phyloP scores from a whole-genome alignment of 2,888 invertebrate genomes.

The Piscicola geometra region DNA sequence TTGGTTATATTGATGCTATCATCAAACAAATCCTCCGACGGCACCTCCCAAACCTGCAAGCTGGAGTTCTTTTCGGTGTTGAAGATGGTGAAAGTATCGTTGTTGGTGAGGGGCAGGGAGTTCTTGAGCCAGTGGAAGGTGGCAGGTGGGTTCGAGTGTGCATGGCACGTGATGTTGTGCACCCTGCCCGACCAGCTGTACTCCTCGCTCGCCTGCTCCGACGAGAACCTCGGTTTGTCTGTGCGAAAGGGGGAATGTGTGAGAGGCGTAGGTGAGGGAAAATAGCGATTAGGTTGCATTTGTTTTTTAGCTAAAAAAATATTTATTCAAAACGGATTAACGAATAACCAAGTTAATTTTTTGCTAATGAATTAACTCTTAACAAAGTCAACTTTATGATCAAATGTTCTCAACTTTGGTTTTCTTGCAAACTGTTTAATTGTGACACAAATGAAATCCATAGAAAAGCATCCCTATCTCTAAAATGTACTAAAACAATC shows the following conservation, averaged over 20 bases:
- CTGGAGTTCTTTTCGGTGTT: slow-evolving; percentile 36
- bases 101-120: slow-evolving; percentile 30
- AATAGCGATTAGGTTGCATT: too few relatives aligned
- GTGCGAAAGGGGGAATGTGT: neutral
- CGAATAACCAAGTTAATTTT: neutral
- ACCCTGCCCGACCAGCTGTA: slow-evolving; percentile 43
- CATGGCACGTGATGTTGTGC: slow-evolving; percentile 43
- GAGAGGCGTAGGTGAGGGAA: too few relatives aligned
- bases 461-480: too few relatives aligned
- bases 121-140: slow-evolving; percentile 40
- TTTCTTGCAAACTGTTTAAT: too few relatives aligned
- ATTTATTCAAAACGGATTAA: too few relatives aligned
- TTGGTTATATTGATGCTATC: too few relatives aligned
- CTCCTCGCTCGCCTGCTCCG: slow-evolving; percentile 32
- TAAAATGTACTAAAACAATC: too few relatives aligned
- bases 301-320: too few relatives aligned
- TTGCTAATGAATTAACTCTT: too few relatives aligned
- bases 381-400: neutral
- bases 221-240: slow-evolving; percentile 37
- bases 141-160: slow-evolving; percentile 42
- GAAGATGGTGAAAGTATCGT: slow-evolving; percentile 41
- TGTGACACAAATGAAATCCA: too few relatives aligned
- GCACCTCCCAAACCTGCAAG: slow-evolving; percentile 43
- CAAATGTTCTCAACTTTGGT: too few relatives aligned
- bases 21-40: too few relatives aligned